Conservation (phyloP, 2,888 invertebrate species). For the Microplitis deprimator region DNA sequence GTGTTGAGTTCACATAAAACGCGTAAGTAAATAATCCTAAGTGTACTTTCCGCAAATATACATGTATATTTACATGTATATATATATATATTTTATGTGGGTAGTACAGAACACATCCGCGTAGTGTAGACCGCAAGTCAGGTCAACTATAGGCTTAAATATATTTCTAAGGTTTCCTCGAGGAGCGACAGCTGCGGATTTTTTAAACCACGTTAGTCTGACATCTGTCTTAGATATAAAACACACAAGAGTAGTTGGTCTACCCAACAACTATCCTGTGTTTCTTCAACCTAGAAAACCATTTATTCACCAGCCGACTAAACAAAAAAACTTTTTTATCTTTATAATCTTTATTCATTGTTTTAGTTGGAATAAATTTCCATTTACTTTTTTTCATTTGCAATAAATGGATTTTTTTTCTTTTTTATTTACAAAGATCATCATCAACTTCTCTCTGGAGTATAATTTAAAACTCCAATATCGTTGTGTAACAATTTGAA, state of each 20-base stretch:
- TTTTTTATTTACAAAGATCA: constrained; percentile 8
- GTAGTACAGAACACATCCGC: constrained; percentile 24
- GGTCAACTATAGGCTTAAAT: constrained; percentile 17
- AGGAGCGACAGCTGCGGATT: constrained; percentile 46
- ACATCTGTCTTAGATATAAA: constrained; percentile 37
- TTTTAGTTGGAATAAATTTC: constrained; percentile 9
- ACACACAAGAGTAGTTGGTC: constrained; percentile 19
- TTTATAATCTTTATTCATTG: not conserved
- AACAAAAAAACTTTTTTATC: not conserved
- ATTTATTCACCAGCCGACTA: not conserved
- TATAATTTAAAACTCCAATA: constrained; percentile 15
- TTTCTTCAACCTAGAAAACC: not conserved
- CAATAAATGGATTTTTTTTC: not conserved
- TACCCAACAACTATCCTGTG: not conserved
- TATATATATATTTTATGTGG: not conserved
- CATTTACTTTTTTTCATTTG: not conserved
- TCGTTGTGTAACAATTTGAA: constrained; percentile 19
- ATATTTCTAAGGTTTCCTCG: constrained; percentile 38
- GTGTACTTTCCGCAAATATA: not conserved
- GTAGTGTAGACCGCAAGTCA: constrained; percentile 7
- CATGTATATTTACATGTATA: not conserved
- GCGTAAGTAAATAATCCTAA: not conserved
- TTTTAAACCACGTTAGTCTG: constrained; percentile 40
- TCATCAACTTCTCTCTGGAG: not conserved
- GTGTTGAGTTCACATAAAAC: not conserved